Conservation (phyloP, 2,797 vertebrate species). For the Syndactyla subalaris region DNA sequence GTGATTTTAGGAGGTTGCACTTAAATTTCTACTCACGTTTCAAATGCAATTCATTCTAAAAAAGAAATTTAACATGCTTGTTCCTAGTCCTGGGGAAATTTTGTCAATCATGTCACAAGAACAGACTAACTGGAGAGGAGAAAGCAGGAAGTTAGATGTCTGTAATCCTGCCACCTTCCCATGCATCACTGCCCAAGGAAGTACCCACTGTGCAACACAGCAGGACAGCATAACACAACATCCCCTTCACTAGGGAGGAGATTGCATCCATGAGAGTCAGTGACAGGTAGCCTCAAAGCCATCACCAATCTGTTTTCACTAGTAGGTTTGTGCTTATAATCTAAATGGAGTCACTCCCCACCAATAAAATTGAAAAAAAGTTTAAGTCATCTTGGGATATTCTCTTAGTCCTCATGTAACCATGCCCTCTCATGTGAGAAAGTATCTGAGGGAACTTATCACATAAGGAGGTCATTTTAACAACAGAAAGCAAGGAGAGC, state of each 20-base stretch:
- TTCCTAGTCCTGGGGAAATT: not conserved
- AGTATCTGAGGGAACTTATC: not conserved
- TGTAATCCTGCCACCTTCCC: not conserved
- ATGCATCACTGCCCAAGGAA: not conserved
- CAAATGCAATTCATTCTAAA: not conserved
- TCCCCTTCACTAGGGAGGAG: not conserved
- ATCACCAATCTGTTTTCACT: not conserved
- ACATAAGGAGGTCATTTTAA: not conserved
- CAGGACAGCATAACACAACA: not conserved
- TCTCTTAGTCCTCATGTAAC: not conserved
- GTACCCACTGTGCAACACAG: not conserved
- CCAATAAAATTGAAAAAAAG: not conserved
- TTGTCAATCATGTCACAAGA: not conserved
- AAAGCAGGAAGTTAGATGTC: not conserved
- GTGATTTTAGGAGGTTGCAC: not conserved
- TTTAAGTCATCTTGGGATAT: not conserved
- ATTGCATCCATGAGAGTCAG: not conserved
- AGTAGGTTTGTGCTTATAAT: not conserved
- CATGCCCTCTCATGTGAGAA: not conserved
- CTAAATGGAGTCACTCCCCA: not conserved
- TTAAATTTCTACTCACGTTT: not conserved
- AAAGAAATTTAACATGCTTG: not conserved
- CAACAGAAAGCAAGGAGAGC: not conserved
- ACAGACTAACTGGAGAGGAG: not conserved
- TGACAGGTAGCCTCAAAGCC: not conserved